Evolutionary conservation across 1,140 invertebrate species (phyloP).

Genomic region (Rhagoletis pomonella): DNA sequence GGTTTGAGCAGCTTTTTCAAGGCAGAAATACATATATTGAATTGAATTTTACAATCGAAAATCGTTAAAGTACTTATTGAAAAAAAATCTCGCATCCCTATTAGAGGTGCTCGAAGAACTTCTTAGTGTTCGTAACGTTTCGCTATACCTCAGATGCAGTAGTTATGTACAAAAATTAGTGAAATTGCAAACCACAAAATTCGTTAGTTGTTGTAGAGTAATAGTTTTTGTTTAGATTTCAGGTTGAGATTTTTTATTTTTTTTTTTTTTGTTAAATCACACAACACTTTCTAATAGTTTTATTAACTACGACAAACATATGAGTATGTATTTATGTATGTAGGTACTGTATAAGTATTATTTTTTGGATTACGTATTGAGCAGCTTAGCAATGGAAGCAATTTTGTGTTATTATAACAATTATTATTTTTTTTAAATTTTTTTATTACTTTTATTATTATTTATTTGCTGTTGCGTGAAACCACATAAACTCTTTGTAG

Average conservation of each 20-base stretch:
- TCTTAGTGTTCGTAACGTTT: no score
- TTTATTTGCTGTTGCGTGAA: constrained; percentile 48
- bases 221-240: neutral
- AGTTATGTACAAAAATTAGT: neutral
- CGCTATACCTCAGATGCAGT: neutral
- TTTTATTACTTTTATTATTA: neutral
- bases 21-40: no score
- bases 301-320: neutral
- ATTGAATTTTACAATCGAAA: no score
- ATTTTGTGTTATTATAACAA: neutral
- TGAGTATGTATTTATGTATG: neutral
- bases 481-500: constrained; percentile 48
- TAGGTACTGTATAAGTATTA: neutral
- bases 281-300: neutral
- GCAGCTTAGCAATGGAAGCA: neutral
- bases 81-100: no score
- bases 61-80: no score
- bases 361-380: neutral
- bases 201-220: constrained; percentile 4
- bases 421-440: neutral
- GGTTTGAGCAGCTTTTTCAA: no score
- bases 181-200: neutral
- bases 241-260: neutral
- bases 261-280: neutral
- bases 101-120: no score